phyloP scores from a whole-genome alignment of 1,140 invertebrate species.

The Phymorhynchus buccinoides region DNA sequence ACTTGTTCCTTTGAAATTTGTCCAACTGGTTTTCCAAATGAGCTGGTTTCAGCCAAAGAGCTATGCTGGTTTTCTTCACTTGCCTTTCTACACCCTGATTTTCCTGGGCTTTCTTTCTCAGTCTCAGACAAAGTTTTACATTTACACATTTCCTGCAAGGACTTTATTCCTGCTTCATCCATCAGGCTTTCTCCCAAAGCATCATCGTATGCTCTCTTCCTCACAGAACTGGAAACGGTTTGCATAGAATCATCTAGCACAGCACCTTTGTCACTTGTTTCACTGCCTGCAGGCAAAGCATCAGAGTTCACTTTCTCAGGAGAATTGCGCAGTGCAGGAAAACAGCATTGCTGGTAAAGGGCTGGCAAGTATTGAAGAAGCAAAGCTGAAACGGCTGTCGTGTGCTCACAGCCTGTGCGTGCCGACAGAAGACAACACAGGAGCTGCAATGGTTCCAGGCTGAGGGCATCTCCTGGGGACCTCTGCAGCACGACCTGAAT shows the following conservation, averaged over 20 bases:
- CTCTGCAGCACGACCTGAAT: neutral
- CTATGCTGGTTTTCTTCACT: neutral
- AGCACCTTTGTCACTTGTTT: neutral
- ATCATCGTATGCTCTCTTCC: neutral
- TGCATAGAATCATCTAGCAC: neutral
- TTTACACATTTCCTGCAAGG: neutral
- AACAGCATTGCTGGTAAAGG: neutral
- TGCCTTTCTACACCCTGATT: neutral
- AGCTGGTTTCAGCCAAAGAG: neutral
- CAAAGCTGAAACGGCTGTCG: neutral
- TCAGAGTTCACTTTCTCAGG: neutral
- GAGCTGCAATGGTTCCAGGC: constrained; percentile 21
- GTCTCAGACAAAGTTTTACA: neutral
- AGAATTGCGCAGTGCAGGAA: neutral
- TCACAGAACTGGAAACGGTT: neutral
- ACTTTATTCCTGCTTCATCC: neutral
- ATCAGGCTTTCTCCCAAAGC: neutral
- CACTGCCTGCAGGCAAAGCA: neutral
- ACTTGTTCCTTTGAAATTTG: neutral
- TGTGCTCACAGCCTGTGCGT: neutral
- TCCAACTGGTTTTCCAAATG: neutral
- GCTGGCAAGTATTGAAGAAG: neutral
- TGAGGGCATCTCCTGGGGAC: too few species aligned
- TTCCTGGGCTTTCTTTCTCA: neutral
- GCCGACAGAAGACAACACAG: constrained; percentile 3